Evolutionary conservation across 1,140 invertebrate species (phyloP).

Genomic region (Lucilia sericata): DNA sequence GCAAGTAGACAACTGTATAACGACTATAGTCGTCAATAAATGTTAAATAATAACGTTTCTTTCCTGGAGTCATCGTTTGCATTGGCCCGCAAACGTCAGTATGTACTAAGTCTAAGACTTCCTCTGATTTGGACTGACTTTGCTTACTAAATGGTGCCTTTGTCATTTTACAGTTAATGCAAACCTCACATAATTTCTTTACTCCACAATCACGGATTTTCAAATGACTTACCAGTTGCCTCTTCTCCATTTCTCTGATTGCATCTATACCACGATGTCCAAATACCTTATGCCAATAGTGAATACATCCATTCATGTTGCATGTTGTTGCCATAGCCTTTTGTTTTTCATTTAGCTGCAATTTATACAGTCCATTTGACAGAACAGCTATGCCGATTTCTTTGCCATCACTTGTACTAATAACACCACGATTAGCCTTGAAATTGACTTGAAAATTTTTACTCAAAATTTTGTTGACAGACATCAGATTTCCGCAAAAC

Average conservation of each 20-base stretch:
- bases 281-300: background rate
- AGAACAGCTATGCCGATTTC: too few species aligned
- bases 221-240: background rate
- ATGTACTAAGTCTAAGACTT: background rate
- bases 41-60: background rate
- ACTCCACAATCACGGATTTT: background rate
- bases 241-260: background rate
- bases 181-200: background rate
- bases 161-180: background rate
- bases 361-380: background rate
- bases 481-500: too few species aligned
- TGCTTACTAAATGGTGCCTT: background rate
- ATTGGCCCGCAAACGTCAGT: background rate
- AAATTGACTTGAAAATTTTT: too few species aligned
- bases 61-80: background rate
- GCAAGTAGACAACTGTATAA: conserved; percentile 2
- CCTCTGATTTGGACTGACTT: background rate
- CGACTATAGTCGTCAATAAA: conserved; percentile 13
- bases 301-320: background rate
- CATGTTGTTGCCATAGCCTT: too few species aligned
- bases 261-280: background rate
- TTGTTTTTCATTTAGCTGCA: too few species aligned
- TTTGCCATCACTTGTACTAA: too few species aligned
- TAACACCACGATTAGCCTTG: too few species aligned
- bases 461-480: too few species aligned